Evolutionary conservation across 2,888 invertebrate species (phyloP).

Genomic region (Blastobasis lacticolella): DNA sequence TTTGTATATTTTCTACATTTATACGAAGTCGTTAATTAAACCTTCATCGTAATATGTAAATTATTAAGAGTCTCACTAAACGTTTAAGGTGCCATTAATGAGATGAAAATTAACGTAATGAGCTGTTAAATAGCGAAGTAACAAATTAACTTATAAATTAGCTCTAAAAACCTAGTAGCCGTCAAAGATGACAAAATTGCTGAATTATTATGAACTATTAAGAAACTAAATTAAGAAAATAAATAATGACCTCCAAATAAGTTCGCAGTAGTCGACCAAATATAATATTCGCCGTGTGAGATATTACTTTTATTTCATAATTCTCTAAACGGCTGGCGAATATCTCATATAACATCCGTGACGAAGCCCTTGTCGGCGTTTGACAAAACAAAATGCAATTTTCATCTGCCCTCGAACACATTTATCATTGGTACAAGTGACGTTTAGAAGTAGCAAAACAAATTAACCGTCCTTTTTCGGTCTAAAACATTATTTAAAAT

Average conservation of each 20-base stretch:
- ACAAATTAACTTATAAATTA: no score
- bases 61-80: no score
- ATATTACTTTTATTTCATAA: slow-evolving; percentile 14
- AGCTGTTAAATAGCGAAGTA: no score
- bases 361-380: slow-evolving; percentile 50
- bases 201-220: neutral
- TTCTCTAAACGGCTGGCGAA: slow-evolving; percentile 16
- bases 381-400: slow-evolving; percentile 53
- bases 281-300: slow-evolving; percentile 1
- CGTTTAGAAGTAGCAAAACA: slow-evolving; percentile 72
- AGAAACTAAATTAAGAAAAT: slow-evolving; percentile 1
- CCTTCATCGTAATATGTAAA: no score
- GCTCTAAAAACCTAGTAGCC: no score
- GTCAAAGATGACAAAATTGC: no score
- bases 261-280: neutral
- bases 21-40: no score
- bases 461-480: slow-evolving; percentile 59
- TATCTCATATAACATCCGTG: slow-evolving; percentile 16
- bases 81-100: no score
- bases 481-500: slow-evolving; percentile 58
- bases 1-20: no score
- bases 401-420: slow-evolving; percentile 54
- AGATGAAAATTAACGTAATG: no score
- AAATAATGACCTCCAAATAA: neutral
- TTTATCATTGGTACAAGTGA: slow-evolving; percentile 69